Conservation (phyloP, 2,797 vertebrate genomes). For the Cyclopterus lumpus region DNA sequence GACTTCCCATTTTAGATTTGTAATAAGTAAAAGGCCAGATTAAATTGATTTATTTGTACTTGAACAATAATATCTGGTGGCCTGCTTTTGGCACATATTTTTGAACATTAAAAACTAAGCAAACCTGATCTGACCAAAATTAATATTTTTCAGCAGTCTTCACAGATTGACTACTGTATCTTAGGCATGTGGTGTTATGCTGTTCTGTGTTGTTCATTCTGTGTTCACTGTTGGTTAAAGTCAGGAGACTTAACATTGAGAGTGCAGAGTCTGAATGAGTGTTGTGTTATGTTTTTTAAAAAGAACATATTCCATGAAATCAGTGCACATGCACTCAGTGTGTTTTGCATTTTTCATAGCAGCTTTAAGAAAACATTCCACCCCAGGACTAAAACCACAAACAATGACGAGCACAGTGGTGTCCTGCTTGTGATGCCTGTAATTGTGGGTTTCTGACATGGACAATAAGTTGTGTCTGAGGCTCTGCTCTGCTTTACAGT, state of each 20-base stretch:
- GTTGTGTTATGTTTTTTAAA: background rate
- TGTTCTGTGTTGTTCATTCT: background rate
- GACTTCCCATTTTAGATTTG: slow-evolving; percentile 5
- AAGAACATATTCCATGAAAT: background rate
- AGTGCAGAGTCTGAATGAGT: background rate
- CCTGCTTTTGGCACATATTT: background rate
- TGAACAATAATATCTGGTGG: background rate
- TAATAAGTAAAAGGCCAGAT: background rate
- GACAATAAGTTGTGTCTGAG: slow-evolving; percentile 32
- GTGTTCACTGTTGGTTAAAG: background rate
- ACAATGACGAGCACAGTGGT: slow-evolving; percentile 36
- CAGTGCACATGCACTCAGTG: background rate
- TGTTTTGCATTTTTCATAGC: slow-evolving; percentile 27
- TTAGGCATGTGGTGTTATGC: background rate
- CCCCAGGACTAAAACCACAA: slow-evolving; percentile 21
- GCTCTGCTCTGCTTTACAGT: slow-evolving; percentile 75
- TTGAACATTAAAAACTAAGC: background rate
- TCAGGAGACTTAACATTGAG: background rate
- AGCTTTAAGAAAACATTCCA: slow-evolving; percentile 43
- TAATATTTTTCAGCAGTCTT: background rate
- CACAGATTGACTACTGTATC: background rate
- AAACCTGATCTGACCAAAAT: slow-evolving; percentile 2
- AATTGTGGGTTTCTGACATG: slow-evolving; percentile 61
- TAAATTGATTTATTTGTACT: slow-evolving; percentile 5
- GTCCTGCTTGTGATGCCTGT: slow-evolving; percentile 34